Conservation (phyloP, 2,888 invertebrate genomes). For the Hydrotaea cyrtoneurina region DNA sequence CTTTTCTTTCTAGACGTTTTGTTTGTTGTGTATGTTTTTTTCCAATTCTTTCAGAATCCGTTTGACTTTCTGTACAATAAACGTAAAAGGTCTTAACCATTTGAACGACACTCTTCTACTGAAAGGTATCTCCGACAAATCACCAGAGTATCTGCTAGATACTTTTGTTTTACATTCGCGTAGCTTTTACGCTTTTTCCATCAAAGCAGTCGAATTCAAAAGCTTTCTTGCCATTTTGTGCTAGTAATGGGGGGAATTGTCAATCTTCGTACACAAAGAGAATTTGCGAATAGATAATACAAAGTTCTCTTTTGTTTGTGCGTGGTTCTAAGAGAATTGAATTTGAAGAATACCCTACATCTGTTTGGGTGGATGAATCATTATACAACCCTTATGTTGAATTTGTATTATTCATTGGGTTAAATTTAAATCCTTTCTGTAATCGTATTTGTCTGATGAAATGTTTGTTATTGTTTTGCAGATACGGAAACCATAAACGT, state of each 20-base stretch:
- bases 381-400: not conserved
- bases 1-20: conserved; percentile 21
- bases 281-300: not conserved
- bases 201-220: not conserved
- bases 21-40: conserved; percentile 29
- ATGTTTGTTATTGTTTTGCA: too few relatives aligned
- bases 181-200: not conserved
- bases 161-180: not conserved
- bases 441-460: too few relatives aligned
- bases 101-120: conserved; percentile 58
- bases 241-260: not conserved
- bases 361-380: too few relatives aligned
- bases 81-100: conserved; percentile 36
- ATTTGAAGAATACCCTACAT: too few relatives aligned
- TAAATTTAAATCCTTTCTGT: not conserved
- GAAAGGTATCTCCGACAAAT: conserved; percentile 1
- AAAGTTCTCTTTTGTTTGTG: not conserved
- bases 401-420: not conserved
- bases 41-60: not conserved
- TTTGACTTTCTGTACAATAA: not conserved
- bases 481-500: too few relatives aligned
- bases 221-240: not conserved
- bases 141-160: conserved; percentile 1
- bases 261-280: not conserved
- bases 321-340: too few relatives aligned